Base-by-base conservation (phyloP, 1,140 invertebrate genomes). In the Ostrea edulis region DNA sequence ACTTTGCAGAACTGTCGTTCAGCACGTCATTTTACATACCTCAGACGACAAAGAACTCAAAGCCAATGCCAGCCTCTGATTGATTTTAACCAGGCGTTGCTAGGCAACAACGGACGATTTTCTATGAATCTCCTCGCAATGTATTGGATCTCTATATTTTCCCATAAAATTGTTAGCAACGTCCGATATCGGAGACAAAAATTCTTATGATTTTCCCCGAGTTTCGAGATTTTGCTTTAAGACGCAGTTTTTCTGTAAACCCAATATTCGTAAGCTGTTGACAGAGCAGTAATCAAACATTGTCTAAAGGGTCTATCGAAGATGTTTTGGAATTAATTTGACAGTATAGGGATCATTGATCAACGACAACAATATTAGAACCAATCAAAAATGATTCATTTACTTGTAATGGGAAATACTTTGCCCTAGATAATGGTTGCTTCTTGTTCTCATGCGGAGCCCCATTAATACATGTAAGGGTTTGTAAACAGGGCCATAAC, bases 31-130 rank as follows among this genome's bases (percentile, higher is more conserved):
- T 71, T 71, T 29, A 71, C 68, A 71, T 71, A 71, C 68, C 68
- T 25, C 68, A 25, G 68, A 71, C 68, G 68, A 71, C 68, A 71
- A 0, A 35, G 14, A 29, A 71, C 68, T 71, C 68, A 25, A 82
- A 82, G n/a, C 81, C 81, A 82, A 52, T 54, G 44, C 81, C 81
- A 14, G 20, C 9, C 14, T 52, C 81, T 82, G 81, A 82, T 82
- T 82, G 81, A 82, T 82, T 82, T 82, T 82, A 82, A 82, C 44
- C 51, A 82, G 81, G 44, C 81, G 81, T 82, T 82, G 81, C 81
- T 82, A 82, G 35, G 81, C 81, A 82, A 82, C 81, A 44, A 11
- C 14, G 81, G 81, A 51, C 44, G 22, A 71, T 71, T 82, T 82
- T 82, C 52, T 54, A 82, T 82, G 81, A 82, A 52, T 82, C 81